phyloP scores from a whole-genome alignment of 2,113 vertebrate genomes.

The Rhagologus leucostigma region DNA sequence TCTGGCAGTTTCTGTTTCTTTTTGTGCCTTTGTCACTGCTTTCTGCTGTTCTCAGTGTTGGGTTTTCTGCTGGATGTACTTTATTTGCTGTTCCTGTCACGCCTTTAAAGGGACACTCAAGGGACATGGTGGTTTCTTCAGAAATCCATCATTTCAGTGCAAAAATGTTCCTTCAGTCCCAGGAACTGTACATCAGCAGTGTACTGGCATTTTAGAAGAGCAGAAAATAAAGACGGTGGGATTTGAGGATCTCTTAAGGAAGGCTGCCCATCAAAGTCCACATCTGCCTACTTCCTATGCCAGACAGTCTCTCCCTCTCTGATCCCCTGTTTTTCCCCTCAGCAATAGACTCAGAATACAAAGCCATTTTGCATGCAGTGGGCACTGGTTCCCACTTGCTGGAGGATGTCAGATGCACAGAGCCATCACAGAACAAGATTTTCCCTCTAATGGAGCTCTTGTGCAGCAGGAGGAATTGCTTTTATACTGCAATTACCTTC shows the following conservation, averaged over 20 bases:
- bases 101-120: neutral
- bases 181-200: slow-evolving; percentile 4
- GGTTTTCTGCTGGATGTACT: slow-evolving; percentile 13
- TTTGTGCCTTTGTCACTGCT: slow-evolving; percentile 1
- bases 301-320: neutral
- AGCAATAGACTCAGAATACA: neutral
- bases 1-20: slow-evolving; percentile 17
- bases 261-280: neutral
- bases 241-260: neutral
- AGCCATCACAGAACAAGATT: neutral
- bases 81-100: neutral
- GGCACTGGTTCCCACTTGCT: neutral
- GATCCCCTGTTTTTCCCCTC: neutral
- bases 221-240: neutral
- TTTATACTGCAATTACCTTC: neutral
- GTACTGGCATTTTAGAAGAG: neutral
- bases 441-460: slow-evolving; percentile 4
- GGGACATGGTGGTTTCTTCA: neutral
- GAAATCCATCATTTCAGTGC: neutral
- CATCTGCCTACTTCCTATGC: neutral
- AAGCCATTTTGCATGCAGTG: neutral
- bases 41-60: slow-evolving; percentile 28
- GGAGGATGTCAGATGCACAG: neutral
- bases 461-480: neutral
- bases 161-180: slow-evolving; percentile 15